Evolutionary conservation across 2,113 vertebrate species (phyloP), one percentile per base, ranked within the genome.

Genomic region (Ophthalmolycus amberensis): DNA sequence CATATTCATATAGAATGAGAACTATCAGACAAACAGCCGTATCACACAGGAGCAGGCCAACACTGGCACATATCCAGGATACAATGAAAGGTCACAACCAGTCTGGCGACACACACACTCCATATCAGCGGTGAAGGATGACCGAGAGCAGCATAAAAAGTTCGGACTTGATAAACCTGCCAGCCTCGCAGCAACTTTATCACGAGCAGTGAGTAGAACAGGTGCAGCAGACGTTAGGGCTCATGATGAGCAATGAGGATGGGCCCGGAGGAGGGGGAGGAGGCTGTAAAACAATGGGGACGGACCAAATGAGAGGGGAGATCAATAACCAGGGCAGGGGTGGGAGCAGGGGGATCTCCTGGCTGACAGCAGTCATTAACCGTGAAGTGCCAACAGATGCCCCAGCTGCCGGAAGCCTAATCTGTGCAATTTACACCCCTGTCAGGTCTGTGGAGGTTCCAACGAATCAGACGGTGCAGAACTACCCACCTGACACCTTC

Each of bases 351-450:
- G 2, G 56, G n/a, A 37, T 68, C n/a, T 73, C 29, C 42, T 71
- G 4, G 10, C 71, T 85, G 89, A 85, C 81, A 78, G 75, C 71
- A 80, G 65, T 83, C 82, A 82, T 88, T 83, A 56, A 87, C 25
- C 38, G 37, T 77, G 71, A 87, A 50, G 69, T 42, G 18, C 74
- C 64, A 85, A 81, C 75, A 75, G 84, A 85, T 63, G 87, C 84
- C 60, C 72, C 20, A 16, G 69, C 85, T 90, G 67, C 75, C 82
- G 44, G 75, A 87, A 86, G 82, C 74, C 77, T 88, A 79, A 89
- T 92, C 75, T 83, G 65, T 25, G 75, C 86, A 81, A 89, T 92
- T 90, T 91, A 85, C 84, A 90, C 76, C 75, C 67, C 58, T 83
- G 87, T 88, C 90, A 90, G 77, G 80, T 82, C 80, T 71, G 44